Evolutionary conservation across 2,113 vertebrate genomes (phyloP).

Genomic region (Panthera uncia): DNA sequence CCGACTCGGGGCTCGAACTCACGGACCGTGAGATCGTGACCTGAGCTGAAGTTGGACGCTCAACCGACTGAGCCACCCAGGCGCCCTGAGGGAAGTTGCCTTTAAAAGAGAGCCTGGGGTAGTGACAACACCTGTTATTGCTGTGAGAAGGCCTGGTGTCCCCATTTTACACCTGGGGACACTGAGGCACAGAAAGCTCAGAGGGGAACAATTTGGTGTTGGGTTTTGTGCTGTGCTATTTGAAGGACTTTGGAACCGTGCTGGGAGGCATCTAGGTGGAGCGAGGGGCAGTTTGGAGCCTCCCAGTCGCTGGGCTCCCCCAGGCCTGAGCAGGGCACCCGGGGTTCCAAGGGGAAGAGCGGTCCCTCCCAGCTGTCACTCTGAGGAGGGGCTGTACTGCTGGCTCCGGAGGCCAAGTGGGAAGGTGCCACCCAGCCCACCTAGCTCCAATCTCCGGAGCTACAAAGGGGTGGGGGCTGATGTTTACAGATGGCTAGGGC

Average conservation of each 20-base stretch:
- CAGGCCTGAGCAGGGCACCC: not conserved
- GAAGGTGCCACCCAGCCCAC: not conserved
- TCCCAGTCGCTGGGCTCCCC: not conserved
- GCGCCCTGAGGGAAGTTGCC: not conserved
- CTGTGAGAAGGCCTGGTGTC: too few species aligned
- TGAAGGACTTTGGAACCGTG: not conserved
- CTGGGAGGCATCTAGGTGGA: not conserved
- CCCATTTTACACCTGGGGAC: too few species aligned
- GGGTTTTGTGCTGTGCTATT: fast-evolving
- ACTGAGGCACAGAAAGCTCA: not conserved
- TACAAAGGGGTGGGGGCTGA: not conserved
- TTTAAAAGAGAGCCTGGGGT: not conserved
- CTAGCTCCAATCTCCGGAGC: not conserved
- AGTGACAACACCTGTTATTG: too few species aligned
- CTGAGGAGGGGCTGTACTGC: not conserved
- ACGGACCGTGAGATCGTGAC: too few species aligned
- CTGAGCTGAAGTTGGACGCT: too few species aligned
- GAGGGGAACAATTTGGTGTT: not conserved
- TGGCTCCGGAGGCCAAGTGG: not conserved
- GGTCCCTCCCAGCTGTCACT: not conserved
- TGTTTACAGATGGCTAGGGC: not conserved
- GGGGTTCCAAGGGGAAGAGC: not conserved
- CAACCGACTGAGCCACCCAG: too few species aligned
- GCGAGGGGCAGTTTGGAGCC: not conserved
- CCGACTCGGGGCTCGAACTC: too few species aligned